Evolutionary conservation across 2,113 vertebrate genomes (phyloP).

Genomic region (Scopus umbretta): DNA sequence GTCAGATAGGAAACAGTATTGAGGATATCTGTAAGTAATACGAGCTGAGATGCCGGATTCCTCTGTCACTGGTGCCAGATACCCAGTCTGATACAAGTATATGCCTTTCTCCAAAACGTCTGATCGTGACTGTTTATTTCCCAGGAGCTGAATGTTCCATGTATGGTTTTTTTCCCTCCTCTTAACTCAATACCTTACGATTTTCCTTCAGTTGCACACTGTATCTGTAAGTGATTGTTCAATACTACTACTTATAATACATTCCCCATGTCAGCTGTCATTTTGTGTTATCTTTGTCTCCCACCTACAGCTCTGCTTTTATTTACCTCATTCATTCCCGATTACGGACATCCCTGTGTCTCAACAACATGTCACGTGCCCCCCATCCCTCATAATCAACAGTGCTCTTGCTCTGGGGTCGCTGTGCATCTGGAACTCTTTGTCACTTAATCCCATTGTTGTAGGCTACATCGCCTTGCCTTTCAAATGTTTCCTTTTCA

Average conservation of each 20-base stretch:
- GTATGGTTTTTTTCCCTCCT: accelerated
- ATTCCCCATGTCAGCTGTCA: accelerated
- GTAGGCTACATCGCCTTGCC: neutral
- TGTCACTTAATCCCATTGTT: neutral
- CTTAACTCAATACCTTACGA: neutral
- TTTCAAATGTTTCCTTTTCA: neutral
- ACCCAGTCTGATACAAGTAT: neutral
- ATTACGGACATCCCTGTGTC: accelerated
- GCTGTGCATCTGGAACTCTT: neutral
- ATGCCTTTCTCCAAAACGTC: neutral
- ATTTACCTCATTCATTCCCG: neutral
- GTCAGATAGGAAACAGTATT: neutral
- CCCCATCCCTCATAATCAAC: neutral
- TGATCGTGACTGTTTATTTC: neutral
- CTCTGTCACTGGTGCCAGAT: neutral
- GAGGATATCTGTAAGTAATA: neutral
- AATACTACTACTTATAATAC: neutral
- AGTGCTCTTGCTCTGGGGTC: neutral
- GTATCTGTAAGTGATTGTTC: neutral
- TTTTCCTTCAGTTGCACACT: neutral
- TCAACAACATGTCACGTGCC: neutral
- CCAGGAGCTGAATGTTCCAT: neutral
- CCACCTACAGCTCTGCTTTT: neutral
- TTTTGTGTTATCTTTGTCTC: neutral
- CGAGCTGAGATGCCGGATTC: neutral